Base-by-base conservation (phyloP, 2,888 invertebrate genomes). In the Scaptodrosophila latifasciaeformis region DNA sequence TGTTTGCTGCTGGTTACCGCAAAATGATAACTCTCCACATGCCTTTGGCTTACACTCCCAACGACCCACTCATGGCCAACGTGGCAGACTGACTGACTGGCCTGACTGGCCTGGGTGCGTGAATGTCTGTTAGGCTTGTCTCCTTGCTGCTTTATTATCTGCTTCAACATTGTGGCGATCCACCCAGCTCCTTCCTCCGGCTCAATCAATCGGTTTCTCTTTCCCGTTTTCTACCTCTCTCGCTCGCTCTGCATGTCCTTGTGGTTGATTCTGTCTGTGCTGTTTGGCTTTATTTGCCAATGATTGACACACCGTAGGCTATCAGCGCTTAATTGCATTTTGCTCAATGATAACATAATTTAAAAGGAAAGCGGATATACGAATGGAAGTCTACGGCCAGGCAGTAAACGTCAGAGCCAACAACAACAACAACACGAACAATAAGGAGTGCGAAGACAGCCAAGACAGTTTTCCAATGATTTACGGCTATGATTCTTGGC, bases 281-380 rank as follows among this genome's bases (percentile, higher is more conserved):
- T 45, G 13, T 18, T 21, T 56, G 12, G 34, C 17, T 54, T 67
- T 65, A 76, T 79, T 65, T 62, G 71, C 65, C 63, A 63, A 72
- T 76, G 76, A 76, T 76, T 76, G 81, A 72, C 81, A 79, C 63
- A 75, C 81, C 80, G 80, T 64, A 65, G 70, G 77, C 81, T 70
- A 69, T 79, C 81, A 80, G 67, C 70, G 76, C 77, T 81, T 81
- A 81, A 81, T 81, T 81, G 81, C 83, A 82, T 83, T 81, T 70
- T 64, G 79, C 62, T 67, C 83, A 82, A 75, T 79, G 77, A 81
- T 77, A 67, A 76, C 70, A 72, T 76, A 69, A 76, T 79, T 76
- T 81, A 76, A 76, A 75, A 54, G 64, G 66, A 48, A 55, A 62
- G 56, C 70, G 66, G 74, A 69, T 65, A 60, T 66, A 57, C 70